Evolutionary conservation across 2,797 vertebrate species (phyloP).

Genomic region (Lepus oiostolus): DNA sequence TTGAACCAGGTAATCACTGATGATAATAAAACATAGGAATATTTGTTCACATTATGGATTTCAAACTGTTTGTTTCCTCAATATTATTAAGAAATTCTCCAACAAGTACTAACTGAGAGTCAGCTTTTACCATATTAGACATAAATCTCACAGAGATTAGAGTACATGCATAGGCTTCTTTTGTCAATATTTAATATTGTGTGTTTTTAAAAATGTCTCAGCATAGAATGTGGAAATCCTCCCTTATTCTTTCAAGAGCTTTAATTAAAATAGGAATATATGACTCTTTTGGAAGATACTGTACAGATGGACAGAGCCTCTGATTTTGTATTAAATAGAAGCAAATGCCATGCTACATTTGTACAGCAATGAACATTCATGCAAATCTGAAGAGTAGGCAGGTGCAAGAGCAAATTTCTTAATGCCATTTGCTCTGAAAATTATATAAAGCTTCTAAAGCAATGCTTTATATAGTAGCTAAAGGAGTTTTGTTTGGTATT

Average conservation of each 20-base stretch:
- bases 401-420: conserved; percentile 87
- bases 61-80: not conserved
- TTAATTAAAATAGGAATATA: conserved; percentile 54
- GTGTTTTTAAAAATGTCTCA: not conserved
- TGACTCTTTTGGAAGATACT: conserved; percentile 76
- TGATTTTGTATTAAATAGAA: conserved; percentile 77
- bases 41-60: not conserved
- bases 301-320: conserved; percentile 84
- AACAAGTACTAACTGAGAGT: not conserved
- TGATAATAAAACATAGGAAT: not conserved
- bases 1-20: not conserved
- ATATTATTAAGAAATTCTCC: not conserved
- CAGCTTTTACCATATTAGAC: not conserved
- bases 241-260: not conserved
- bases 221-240: conserved; percentile 25
- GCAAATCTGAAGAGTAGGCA: conserved; percentile 87
- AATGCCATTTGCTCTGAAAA: conserved; percentile 85
- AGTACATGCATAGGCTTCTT: not conserved
- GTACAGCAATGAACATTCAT: conserved; percentile 83
- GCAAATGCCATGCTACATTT: conserved; percentile 79
- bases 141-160: conserved; percentile 7
- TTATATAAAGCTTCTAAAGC: conserved; percentile 81
- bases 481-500: conserved; percentile 82
- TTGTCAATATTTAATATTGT: conserved; percentile 34
- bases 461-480: conserved; percentile 82